phyloP scores from a whole-genome alignment of 1,140 invertebrate genomes.

The Bombus ignitus region DNA sequence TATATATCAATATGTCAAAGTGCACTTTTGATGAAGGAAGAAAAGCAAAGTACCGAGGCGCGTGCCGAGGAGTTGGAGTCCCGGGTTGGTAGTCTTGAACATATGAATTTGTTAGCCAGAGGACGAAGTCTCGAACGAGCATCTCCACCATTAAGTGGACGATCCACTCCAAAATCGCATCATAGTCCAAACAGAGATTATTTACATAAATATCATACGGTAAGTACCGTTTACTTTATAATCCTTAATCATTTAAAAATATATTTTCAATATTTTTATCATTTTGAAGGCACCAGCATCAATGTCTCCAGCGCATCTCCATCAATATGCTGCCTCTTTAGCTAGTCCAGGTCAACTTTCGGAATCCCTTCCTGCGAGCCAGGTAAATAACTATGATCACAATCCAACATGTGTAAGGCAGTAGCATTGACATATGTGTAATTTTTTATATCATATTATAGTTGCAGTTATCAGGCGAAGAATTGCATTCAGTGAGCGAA shows the following conservation, averaged over 20 bases:
- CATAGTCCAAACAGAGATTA: slow-evolving; percentile 91
- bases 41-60: slow-evolving; percentile 98
- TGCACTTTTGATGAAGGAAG: slow-evolving; percentile 87
- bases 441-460: slow-evolving; percentile 68
- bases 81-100: slow-evolving; percentile 96
- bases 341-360: slow-evolving; percentile 86
- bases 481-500: slow-evolving; percentile 85
- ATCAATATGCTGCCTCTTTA: slow-evolving; percentile 88
- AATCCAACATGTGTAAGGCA: not conserved
- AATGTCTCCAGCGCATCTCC: slow-evolving; percentile 93
- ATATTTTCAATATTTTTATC: slow-evolving; percentile 73
- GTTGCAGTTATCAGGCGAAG: slow-evolving; percentile 89
- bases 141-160: slow-evolving; percentile 90
- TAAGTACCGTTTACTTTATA: slow-evolving; percentile 80
- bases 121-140: slow-evolving; percentile 89
- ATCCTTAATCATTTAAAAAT: not conserved
- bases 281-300: slow-evolving; percentile 89
- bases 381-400: slow-evolving; percentile 84
- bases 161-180: slow-evolving; percentile 90
- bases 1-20: not conserved
- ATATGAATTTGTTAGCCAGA: slow-evolving; percentile 93
- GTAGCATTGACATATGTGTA: not conserved
- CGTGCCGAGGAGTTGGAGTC: slow-evolving; percentile 98
- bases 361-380: slow-evolving; percentile 90
- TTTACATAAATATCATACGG: slow-evolving; percentile 92